These are phyloP conservation scores for Orchesellides sinensis DNA, from an alignment of 2,888 invertebrate genomes.

Conservation along the genomic window DNA sequence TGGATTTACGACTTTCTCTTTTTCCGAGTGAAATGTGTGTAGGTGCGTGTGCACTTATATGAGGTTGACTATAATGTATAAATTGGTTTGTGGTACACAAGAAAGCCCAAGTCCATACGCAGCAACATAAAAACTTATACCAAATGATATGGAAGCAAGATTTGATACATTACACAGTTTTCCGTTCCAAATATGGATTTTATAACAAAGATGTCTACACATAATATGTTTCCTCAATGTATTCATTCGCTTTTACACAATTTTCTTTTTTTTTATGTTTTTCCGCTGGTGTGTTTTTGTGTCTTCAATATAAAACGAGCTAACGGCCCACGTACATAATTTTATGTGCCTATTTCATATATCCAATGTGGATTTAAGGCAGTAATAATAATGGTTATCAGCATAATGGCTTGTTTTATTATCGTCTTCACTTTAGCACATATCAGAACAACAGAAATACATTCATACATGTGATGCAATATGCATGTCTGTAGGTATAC, in stretches of 20 bases:
- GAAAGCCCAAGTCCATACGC: background rate
- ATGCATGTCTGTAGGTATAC: too few relatives aligned
- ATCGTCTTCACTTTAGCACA: slow-evolving; percentile 18
- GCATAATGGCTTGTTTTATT: slow-evolving; percentile 63
- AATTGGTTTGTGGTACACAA: too few relatives aligned
- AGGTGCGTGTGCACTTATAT: background rate
- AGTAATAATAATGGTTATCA: slow-evolving; percentile 45
- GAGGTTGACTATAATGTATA: background rate
- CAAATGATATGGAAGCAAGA: slow-evolving; percentile 21
- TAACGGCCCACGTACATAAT: slow-evolving; percentile 24
- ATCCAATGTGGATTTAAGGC: slow-evolving; percentile 39
- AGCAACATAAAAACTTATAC: background rate
- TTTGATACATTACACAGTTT: slow-evolving; percentile 38
- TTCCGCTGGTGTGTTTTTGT: background rate
- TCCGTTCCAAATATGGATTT: slow-evolving; percentile 6
- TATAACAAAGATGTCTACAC: slow-evolving; percentile 42
- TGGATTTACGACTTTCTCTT: slow-evolving; percentile 59
- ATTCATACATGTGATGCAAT: too few relatives aligned
- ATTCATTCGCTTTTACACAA: slow-evolving; percentile 19
- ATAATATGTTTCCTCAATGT: too few relatives aligned
- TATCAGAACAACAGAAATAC: background rate
- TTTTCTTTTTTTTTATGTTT: slow-evolving; percentile 24
- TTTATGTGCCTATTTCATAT: slow-evolving; percentile 25
- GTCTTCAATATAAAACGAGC: background rate
- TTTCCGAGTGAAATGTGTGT: background rate